Percentiles rank a stretch among this genome's conserved stretches.
phyloP scores from a whole-genome alignment of 2,797 vertebrate species.

The Pseudotriccus pelzelni region DNA sequence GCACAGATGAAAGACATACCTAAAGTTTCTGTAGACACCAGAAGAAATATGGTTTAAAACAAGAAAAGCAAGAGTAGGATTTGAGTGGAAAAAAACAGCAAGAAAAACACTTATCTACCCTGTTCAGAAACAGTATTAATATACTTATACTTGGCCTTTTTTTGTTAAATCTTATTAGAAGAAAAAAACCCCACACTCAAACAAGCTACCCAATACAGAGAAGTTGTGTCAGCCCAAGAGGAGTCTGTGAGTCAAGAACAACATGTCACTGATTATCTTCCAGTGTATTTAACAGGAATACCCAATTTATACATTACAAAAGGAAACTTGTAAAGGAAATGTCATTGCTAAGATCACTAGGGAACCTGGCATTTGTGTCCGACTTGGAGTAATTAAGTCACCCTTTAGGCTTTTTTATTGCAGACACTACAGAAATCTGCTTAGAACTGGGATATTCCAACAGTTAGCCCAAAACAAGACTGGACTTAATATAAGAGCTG shows the following conservation, averaged over 20 bases:
- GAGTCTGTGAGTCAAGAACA: background rate
- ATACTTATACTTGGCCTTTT: background rate
- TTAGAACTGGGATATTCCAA: background rate
- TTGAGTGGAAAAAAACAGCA: background rate
- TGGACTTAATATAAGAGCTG: background rate
- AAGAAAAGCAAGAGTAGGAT: background rate
- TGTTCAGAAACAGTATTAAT: background rate
- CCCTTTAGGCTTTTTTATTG: background rate
- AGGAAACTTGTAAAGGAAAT: background rate
- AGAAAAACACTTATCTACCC: background rate
- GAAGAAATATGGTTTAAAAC: background rate
- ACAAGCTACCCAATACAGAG: background rate
- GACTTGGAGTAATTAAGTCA: background rate
- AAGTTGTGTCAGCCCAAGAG: background rate
- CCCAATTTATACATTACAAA: background rate
- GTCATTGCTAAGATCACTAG: background rate
- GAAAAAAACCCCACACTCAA: background rate
- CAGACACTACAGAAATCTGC: background rate
- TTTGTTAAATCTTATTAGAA: background rate
- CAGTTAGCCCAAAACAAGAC: background rate
- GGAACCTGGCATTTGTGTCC: background rate
- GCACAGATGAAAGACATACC: background rate
- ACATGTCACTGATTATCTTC: background rate
- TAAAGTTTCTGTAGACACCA: background rate
- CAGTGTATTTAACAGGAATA: background rate